Percentiles rank a stretch among this genome's conserved stretches.
These are phyloP conservation scores for Xiphias gladius DNA, from an alignment of 2,113 vertebrate species.

Conservation along the genomic window DNA sequence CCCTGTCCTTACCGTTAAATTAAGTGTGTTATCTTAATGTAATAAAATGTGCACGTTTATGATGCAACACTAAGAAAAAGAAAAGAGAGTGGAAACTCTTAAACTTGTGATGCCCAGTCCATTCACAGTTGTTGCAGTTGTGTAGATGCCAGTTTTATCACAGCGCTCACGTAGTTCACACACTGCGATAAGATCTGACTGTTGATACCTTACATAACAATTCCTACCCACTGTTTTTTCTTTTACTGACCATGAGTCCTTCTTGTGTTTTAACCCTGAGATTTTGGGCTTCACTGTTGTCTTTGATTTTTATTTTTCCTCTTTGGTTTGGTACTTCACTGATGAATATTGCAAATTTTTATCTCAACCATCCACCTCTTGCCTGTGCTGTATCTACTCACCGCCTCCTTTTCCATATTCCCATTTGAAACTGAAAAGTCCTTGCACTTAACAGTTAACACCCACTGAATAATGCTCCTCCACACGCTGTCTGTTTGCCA, in stretches of 20 bases:
- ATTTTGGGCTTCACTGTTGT: neutral
- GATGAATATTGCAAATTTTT: conserved; percentile 8
- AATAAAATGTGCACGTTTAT: neutral
- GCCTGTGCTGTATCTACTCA: conserved; percentile 37
- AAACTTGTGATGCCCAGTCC: neutral
- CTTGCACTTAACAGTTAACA: conserved; percentile 48
- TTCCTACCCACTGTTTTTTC: conserved; percentile 2
- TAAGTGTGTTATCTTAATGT: too few relatives aligned
- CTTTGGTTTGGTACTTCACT: neutral
- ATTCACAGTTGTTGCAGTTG: neutral
- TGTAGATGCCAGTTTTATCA: neutral
- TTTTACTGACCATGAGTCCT: neutral
- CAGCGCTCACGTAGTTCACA: conserved; percentile 1
- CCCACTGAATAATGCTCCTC: conserved; percentile 65
- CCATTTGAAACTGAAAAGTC: conserved; percentile 41
- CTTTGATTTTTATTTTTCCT: neutral
- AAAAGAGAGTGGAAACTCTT: neutral
- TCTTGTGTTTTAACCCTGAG: neutral
- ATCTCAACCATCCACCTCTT: conserved; percentile 24
- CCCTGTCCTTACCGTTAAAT: neutral
- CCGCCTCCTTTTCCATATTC: conserved; percentile 50
- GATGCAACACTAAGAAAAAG: neutral
- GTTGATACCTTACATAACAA: conserved; percentile 25
- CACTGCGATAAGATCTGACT: neutral
- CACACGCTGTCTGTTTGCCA: conserved; percentile 45